Conservation (phyloP, 2,888 invertebrate genomes). For the Macropis europaea region DNA sequence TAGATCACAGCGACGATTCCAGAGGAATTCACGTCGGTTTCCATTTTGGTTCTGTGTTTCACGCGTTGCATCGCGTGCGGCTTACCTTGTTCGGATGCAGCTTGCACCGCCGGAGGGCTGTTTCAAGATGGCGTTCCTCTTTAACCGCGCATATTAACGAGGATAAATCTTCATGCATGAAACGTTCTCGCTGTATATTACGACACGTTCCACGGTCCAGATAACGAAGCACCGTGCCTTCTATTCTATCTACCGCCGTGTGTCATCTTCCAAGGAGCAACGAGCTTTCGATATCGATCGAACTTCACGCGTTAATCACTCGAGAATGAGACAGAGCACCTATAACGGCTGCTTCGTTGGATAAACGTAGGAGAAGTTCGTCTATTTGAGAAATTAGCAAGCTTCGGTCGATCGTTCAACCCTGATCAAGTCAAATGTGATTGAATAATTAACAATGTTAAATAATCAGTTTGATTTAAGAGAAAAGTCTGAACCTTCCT, state of each 20-base stretch:
- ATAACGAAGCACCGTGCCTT: constrained; percentile 25
- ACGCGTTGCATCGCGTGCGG: constrained; percentile 2
- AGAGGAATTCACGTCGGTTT: too few species aligned
- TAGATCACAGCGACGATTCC: too few species aligned
- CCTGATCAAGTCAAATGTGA: too few species aligned
- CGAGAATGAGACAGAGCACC: not conserved
- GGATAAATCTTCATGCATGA: constrained; percentile 8
- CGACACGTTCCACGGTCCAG: constrained; percentile 21
- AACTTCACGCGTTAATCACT: not conserved
- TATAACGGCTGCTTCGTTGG: not conserved
- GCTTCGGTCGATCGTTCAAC: too few species aligned
- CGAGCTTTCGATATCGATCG: not conserved
- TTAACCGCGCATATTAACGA: constrained; percentile 40
- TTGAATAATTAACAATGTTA: too few species aligned
- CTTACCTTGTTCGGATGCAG: constrained; percentile 30
- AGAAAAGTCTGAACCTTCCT: too few species aligned
- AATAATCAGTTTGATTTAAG: too few species aligned
- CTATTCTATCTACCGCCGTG: not conserved
- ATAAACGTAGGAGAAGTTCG: not conserved
- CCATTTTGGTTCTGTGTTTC: too few species aligned
- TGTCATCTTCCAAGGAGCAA: not conserved
- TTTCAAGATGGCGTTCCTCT: constrained; percentile 42
- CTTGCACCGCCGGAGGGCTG: not conserved
- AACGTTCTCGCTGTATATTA: not conserved
- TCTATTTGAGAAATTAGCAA: too few species aligned